These are phyloP conservation scores for Mola mola DNA, from an alignment of 2,113 vertebrate species.

Conservation along the genomic window DNA sequence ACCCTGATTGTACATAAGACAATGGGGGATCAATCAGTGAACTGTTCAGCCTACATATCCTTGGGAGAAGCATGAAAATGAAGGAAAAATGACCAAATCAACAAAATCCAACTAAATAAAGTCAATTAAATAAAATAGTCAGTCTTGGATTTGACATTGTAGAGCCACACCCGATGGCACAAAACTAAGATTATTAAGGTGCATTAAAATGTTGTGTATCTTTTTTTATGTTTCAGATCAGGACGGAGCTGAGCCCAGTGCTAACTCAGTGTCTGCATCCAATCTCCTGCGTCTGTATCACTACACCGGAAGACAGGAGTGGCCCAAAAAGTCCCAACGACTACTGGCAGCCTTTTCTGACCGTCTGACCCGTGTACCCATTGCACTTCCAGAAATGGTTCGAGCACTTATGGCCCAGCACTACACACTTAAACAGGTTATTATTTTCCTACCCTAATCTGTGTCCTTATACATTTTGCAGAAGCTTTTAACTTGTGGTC, in stretches of 20 bases:
- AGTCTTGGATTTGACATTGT: too few species aligned
- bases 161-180: not conserved
- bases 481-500: too few species aligned
- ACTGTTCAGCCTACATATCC: not conserved
- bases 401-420: conserved; percentile 84
- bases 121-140: too few species aligned
- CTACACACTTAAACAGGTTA: conserved; percentile 89
- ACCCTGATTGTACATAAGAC: too few species aligned
- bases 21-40: too few species aligned
- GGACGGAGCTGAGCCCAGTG: conserved; percentile 92
- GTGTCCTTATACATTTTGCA: too few species aligned
- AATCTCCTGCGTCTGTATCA: conserved; percentile 90
- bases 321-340: conserved; percentile 83
- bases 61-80: not conserved
- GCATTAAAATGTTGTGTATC: conserved; percentile 2
- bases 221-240: conserved; percentile 83
- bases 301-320: conserved; percentile 85
- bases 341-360: conserved; percentile 89
- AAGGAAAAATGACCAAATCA: not conserved
- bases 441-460: not conserved
- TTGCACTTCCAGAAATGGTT: conserved; percentile 91
- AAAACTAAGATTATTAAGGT: not conserved
- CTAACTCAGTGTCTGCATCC: conserved; percentile 87
- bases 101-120: not conserved
- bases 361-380: conserved; percentile 86